A percentile compares a stretch with the other conserved stretches of the same genome.
Conservation (phyloP, 2,113 vertebrate genomes). For the Rhinogobius similis region DNA sequence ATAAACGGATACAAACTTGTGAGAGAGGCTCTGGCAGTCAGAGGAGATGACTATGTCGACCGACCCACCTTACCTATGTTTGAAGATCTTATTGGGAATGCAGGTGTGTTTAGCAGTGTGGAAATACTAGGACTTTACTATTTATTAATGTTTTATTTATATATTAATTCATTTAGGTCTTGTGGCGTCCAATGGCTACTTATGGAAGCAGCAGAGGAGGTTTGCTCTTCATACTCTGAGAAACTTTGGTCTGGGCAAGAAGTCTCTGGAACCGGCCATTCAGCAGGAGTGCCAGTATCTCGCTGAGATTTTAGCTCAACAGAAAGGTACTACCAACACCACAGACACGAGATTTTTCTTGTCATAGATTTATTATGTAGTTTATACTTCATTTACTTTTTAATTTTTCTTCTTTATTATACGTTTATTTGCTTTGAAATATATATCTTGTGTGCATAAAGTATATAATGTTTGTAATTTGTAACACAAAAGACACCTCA, state of each 20-base stretch:
- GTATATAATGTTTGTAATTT: no score
- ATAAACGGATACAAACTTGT: slow-evolving; percentile 71
- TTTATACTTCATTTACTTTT: no score
- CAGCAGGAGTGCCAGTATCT: slow-evolving; percentile 77
- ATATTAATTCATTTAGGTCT: slow-evolving; percentile 61
- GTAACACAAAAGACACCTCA: no score
- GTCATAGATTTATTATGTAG: background rate
- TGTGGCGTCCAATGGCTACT: slow-evolving; percentile 52
- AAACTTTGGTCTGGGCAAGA: slow-evolving; percentile 84
- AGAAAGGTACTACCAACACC: slow-evolving; percentile 69
- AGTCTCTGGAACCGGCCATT: slow-evolving; percentile 75
- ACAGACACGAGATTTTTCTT: background rate
- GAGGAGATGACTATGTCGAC: slow-evolving; percentile 67
- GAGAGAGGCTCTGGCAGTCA: slow-evolving; percentile 77
- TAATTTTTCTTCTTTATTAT: no score
- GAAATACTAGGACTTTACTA: no score
- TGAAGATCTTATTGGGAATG: slow-evolving; percentile 11
- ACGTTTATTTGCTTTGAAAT: no score
- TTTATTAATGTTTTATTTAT: background rate
- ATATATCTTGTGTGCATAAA: no score
- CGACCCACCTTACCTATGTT: slow-evolving; percentile 41
- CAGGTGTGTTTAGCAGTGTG: slow-evolving; percentile 57
- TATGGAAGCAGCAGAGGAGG: slow-evolving; percentile 79
- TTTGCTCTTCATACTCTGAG: slow-evolving; percentile 78
- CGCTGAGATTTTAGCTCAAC: slow-evolving; percentile 58